Evolutionary conservation across 2,888 invertebrate species (phyloP), one percentile per base, ranked within the genome.

Genomic region (Seira sanloemensis): DNA sequence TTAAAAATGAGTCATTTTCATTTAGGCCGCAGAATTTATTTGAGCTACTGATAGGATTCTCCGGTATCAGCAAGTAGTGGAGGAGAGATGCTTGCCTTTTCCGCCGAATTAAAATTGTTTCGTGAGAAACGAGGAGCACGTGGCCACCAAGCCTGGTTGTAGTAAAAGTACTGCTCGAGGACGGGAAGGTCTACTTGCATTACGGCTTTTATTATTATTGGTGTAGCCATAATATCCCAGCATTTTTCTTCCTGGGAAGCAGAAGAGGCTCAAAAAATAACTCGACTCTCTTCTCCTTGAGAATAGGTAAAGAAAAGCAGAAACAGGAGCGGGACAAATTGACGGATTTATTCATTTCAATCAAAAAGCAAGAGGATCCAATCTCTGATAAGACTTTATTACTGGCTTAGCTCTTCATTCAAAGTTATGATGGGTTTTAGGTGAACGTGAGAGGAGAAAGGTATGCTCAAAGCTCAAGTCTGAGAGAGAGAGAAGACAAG

Each of bases 301-400:
- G n/a, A n/a, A n/a, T n/a, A n/a, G n/a, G n/a, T n/a, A n/a, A n/a
- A n/a, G n/a, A n/a, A n/a, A n/a, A n/a, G n/a, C 37, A 37, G 37
- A 37, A 7, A 37, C 37, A 21, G 67, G 50, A 67, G 74, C 72
- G 81, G 50, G 81, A 81, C 65, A 75, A 81, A 81, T 81, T 81
- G 81, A 81, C 75, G 81, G 81, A 81, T 81, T 81, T 81, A 81
- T 81, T 81, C 81, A 81, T 81, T 81, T 81, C 81, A 81, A 81
- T 81, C 81, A 81, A 81, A 81, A 81, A 75, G 62, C 71, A 81
- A 81, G 81, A 81, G 81, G 81, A 81, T 81, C 81, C 81, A 81
- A 81, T 81, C 81, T 81, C 81, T 81, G 81, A 81, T 81, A 75
- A 81, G 81, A 81, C 65, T 81, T 81, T 81, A 81, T 81, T 81